phyloP scores from a whole-genome alignment of 2,113 vertebrate species.

The Cyprinodon tularosa region DNA sequence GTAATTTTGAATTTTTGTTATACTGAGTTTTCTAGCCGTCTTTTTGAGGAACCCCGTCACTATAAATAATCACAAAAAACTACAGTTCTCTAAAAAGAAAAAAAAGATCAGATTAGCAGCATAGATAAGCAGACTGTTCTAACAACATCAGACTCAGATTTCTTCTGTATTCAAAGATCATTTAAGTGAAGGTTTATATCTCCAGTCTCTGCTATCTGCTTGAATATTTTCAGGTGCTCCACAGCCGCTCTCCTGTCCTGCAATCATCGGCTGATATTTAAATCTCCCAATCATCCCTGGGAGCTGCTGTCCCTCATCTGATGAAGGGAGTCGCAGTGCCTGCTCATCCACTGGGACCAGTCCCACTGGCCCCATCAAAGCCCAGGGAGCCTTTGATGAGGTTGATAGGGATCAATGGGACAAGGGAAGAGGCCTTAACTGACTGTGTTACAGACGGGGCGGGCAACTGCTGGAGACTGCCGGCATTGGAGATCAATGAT shows the following conservation, averaged over 20 bases:
- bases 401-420: constrained; percentile 76
- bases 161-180: background rate
- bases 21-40: no score
- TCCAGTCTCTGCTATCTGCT: background rate
- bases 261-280: constrained; percentile 4
- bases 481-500: constrained; percentile 61
- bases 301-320: constrained; percentile 1
- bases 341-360: constrained; percentile 60
- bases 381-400: constrained; percentile 71
- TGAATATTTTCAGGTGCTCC: background rate
- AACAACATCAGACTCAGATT: background rate
- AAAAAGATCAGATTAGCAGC: background rate
- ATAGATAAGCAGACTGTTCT: background rate
- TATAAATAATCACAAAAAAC: no score
- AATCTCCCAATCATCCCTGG: constrained; percentile 1
- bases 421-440: constrained; percentile 67
- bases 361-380: constrained; percentile 69
- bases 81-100: no score
- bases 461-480: constrained; percentile 63
- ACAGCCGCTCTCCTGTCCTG: background rate
- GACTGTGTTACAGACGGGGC: constrained; percentile 70
- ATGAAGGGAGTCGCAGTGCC: constrained; percentile 52
- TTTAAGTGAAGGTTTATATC: background rate
- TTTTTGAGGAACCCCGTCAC: no score
- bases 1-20: no score